phyloP scores from a whole-genome alignment of 2,888 invertebrate species.

The Biston betularia region DNA sequence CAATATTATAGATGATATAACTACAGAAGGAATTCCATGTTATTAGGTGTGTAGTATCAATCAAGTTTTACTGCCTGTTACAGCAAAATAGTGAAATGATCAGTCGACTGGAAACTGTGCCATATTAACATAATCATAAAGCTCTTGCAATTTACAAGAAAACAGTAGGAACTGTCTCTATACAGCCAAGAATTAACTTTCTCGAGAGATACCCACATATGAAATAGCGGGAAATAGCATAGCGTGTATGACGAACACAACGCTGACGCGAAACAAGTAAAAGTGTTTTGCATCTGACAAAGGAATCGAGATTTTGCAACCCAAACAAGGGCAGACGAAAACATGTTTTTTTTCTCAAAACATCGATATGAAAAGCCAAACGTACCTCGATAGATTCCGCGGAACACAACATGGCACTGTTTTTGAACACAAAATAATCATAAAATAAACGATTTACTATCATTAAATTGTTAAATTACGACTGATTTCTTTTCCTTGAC shows the following conservation, averaged over 20 bases:
- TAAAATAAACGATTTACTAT: slow-evolving; percentile 66
- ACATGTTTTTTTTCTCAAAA: slow-evolving; percentile 67
- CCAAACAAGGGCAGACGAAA: slow-evolving; percentile 79
- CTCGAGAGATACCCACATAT: slow-evolving; percentile 50
- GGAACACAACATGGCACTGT: slow-evolving; percentile 68
- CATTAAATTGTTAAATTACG: slow-evolving; percentile 72
- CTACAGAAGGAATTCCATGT: slow-evolving; percentile 22
- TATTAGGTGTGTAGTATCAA: slow-evolving; percentile 45
- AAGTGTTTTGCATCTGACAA: slow-evolving; percentile 77
- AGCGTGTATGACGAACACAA: slow-evolving; percentile 47
- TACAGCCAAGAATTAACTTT: slow-evolving; percentile 51
- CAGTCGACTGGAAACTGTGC: slow-evolving; percentile 66
- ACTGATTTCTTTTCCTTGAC: slow-evolving; percentile 66
- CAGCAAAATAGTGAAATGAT: slow-evolving; percentile 58
- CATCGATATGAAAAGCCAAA: slow-evolving; percentile 47
- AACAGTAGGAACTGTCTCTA: slow-evolving; percentile 37
- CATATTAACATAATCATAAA: slow-evolving; percentile 64
- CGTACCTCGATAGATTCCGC: slow-evolving; percentile 62
- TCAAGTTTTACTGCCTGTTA: slow-evolving; percentile 61
- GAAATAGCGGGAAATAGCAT: slow-evolving; percentile 64
- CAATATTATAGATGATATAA: not conserved
- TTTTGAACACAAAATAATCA: slow-evolving; percentile 64
- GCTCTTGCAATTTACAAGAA: slow-evolving; percentile 36
- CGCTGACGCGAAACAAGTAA: slow-evolving; percentile 73
- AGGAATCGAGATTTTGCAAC: slow-evolving; percentile 81